Base-by-base conservation (phyloP, 2,888 invertebrate species). In the Watsonalla binaria region DNA sequence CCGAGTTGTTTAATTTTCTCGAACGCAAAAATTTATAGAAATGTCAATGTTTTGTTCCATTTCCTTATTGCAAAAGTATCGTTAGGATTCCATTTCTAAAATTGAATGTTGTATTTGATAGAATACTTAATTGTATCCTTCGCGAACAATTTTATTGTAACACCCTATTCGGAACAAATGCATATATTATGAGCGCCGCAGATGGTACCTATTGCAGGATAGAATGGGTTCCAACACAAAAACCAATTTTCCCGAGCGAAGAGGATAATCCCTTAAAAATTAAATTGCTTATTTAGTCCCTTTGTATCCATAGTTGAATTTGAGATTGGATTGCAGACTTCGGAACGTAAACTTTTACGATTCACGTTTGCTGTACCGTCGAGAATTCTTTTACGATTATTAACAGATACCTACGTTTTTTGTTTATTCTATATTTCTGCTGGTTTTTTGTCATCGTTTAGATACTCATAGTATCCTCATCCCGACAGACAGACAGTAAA, bases 241-340 rank as follows among this genome's bases (percentile, higher is more conserved):
- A 70, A 70, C 66, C 74, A 74, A 76, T 76, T 74, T 74, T 59
- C 73, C 60, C 56, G 56, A 58, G 58, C 51, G 59, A 55, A 45
- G 61, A 55, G 52, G 62, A 66, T 61, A 67, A 68, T 67, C 61
- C 63, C 55, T 70, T 66, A 70, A 74, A 75, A 73, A 70, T 72
- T 76, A 64, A 66, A 65, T 62, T 62, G 57, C 58, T 63, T 62
- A 61, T 60, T 42, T 11, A 11, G 42, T 42, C 9, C 11, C 42
- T 42, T 42, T 42, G 42, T 42, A 11, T 42, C 42, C 42, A 11
- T 42, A 42, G 42, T 42, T 42, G 42, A 42, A 42, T 42, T 42
- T 52, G 54, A 60, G 52, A 54, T 52, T 55, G 56, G 52, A 54
- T 54, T 45, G 51, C 54, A 46, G 56, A 61, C 63, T 59, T 52